phyloP scores from a whole-genome alignment of 2,797 vertebrate species.

The Lindbergichthys nudifrons region DNA sequence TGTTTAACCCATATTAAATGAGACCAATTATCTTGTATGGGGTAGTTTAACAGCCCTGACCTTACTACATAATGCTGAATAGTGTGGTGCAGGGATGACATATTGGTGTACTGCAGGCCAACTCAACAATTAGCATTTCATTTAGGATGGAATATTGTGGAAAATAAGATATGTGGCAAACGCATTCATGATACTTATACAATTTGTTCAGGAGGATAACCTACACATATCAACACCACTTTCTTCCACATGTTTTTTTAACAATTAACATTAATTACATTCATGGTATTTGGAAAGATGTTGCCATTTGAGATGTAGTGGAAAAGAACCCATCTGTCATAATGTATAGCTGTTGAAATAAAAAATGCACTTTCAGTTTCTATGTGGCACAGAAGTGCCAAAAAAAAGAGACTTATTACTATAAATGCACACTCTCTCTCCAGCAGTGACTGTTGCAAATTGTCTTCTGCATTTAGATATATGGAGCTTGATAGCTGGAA shows the following conservation, averaged over 20 bases:
- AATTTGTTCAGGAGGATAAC: too few species aligned
- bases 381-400: background rate
- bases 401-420: conserved; percentile 11
- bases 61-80: background rate
- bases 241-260: too few species aligned
- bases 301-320: background rate
- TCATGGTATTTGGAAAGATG: background rate
- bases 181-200: too few species aligned
- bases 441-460: conserved; percentile 36
- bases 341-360: background rate
- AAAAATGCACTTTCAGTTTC: background rate
- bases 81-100: too few species aligned
- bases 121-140: too few species aligned
- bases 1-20: too few species aligned
- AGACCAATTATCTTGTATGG: background rate
- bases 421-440: conserved; percentile 12
- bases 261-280: background rate
- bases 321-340: too few species aligned
- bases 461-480: conserved; percentile 49
- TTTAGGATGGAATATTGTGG: too few species aligned
- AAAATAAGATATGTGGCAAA: too few species aligned
- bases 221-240: background rate
- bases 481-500: conserved; percentile 50
- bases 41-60: background rate
- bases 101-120: too few species aligned